A percentile compares a stretch with the other conserved stretches of the same genome.
Evolutionary conservation across 2,113 vertebrate genomes (phyloP).

Genomic region (Triplophysa tibetana): DNA sequence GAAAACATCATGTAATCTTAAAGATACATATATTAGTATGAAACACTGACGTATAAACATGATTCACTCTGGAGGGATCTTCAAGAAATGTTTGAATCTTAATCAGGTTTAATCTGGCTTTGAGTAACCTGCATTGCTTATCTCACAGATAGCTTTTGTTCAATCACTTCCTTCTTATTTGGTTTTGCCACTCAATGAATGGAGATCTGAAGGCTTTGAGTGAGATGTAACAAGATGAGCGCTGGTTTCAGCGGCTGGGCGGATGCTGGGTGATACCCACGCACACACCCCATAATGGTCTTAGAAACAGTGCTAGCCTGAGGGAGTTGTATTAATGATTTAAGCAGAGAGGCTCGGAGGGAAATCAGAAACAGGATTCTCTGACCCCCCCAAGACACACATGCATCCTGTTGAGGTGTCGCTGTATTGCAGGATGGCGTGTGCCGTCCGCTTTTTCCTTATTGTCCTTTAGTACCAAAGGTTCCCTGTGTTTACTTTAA

Average conservation of each 20-base stretch:
- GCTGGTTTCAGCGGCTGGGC: conserved; percentile 25
- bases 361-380: conserved; percentile 49
- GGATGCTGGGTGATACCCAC: conserved; percentile 1
- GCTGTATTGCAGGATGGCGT: conserved; percentile 33
- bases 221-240: conserved; percentile 48
- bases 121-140: not conserved
- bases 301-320: conserved; percentile 45
- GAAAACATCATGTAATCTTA: too few species aligned
- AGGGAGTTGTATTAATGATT: conserved; percentile 45
- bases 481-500: conserved; percentile 42
- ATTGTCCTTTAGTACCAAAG: conserved; percentile 17
- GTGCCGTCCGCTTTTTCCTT: conserved; percentile 47
- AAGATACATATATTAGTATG: not conserved
- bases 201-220: conserved; percentile 32
- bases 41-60: not conserved
- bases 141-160: not conserved
- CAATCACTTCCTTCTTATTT: conserved; percentile 25
- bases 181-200: conserved; percentile 37
- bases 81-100: not conserved
- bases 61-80: not conserved
- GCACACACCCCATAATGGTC: not conserved
- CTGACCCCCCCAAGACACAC: conserved; percentile 33
- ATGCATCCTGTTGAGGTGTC: conserved; percentile 20
- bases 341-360: conserved; percentile 48
- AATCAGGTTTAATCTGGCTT: not conserved